Conservation (phyloP, 2,113 vertebrate species). For the Oriolus oriolus region DNA sequence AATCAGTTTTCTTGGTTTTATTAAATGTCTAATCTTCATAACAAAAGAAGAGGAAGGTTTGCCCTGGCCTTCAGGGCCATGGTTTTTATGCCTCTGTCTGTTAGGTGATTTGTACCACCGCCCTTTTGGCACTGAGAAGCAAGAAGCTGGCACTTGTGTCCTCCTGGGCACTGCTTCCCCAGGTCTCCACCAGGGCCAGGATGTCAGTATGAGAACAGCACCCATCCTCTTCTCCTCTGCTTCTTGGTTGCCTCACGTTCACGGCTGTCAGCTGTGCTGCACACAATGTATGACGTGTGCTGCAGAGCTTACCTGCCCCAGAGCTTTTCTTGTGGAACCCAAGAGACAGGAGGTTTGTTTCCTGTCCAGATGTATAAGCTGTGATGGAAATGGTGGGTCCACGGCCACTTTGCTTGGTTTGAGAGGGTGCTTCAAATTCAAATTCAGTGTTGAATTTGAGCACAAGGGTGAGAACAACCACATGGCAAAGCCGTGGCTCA, state of each 20-base stretch:
- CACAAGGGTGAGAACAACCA: neutral
- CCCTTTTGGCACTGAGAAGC: neutral
- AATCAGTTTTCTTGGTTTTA: neutral
- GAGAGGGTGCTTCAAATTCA: neutral
- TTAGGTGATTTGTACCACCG: neutral
- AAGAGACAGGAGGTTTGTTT: neutral
- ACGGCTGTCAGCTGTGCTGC: neutral
- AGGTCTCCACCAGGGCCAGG: neutral
- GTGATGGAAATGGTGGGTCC: neutral
- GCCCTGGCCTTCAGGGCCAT: neutral
- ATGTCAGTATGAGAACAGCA: neutral
- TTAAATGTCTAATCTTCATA: neutral
- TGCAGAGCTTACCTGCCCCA: neutral
- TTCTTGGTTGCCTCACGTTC: accelerated
- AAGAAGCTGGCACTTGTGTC: neutral
- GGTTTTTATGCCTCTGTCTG: neutral
- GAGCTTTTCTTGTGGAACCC: neutral
- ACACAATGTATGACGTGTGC: accelerated
- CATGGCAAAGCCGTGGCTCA: neutral
- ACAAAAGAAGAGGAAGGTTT: neutral
- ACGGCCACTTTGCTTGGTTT: neutral
- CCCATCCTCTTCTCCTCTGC: neutral
- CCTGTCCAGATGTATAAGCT: neutral
- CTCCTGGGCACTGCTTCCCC: neutral
- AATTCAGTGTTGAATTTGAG: neutral